phyloP scores from a whole-genome alignment of 2,113 vertebrate species.

The Cinclus mexicanus region DNA sequence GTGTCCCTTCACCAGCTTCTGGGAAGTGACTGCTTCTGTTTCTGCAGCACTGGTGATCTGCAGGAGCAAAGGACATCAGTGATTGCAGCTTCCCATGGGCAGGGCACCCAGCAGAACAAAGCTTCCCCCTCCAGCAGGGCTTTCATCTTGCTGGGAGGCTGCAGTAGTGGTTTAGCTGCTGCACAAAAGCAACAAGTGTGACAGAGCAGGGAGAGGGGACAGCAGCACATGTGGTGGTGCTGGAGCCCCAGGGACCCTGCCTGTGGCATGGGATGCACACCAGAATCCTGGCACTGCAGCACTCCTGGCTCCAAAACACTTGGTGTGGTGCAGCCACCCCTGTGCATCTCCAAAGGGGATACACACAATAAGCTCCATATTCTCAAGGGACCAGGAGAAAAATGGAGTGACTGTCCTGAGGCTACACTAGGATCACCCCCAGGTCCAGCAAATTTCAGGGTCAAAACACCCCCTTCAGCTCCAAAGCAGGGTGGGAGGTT shows the following conservation, averaged over 20 bases:
- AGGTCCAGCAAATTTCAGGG: neutral
- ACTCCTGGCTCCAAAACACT: neutral
- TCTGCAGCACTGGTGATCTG: constrained; percentile 91
- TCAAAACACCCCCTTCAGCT: neutral
- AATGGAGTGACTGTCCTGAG: neutral
- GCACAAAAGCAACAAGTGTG: neutral
- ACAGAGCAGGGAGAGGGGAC: neutral
- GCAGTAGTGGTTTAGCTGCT: neutral
- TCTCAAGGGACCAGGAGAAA: neutral
- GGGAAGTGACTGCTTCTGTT: constrained; percentile 88
- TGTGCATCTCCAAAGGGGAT: neutral
- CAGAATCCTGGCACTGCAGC: neutral
- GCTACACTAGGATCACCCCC: neutral
- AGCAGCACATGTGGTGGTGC: fast-evolving
- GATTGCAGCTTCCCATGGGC: fast-evolving
- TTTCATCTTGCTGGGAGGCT: neutral
- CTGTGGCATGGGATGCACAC: fast-evolving
- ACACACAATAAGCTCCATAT: fast-evolving
- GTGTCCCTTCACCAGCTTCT: constrained; percentile 96
- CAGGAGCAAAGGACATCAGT: neutral
- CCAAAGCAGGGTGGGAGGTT: neutral
- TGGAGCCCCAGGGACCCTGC: neutral
- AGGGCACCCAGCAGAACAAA: neutral
- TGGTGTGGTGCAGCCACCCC: neutral
- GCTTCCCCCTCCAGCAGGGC: neutral